A percentile compares a stretch with the other conserved stretches of the same genome.
These are phyloP conservation scores for Caenorhabditis becei DNA, from an alignment of 2,888 invertebrate genomes.

Conservation along the genomic window DNA sequence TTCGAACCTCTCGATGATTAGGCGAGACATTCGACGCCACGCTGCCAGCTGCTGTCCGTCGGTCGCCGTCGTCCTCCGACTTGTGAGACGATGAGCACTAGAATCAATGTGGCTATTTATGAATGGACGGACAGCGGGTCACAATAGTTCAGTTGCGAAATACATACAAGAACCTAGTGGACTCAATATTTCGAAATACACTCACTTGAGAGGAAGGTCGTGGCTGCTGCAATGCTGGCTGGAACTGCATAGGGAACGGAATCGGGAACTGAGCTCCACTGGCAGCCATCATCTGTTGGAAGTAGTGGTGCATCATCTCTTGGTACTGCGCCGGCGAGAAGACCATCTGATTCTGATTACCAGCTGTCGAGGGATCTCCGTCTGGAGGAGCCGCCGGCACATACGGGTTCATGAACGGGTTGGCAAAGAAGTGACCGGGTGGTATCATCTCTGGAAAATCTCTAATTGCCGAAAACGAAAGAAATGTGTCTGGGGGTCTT, in stretches of 20 bases:
- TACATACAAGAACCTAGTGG: background rate
- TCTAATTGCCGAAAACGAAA: background rate
- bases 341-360: constrained; percentile 41
- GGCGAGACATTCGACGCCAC: constrained; percentile 43
- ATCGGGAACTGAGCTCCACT: constrained; percentile 65
- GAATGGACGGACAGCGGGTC: background rate
- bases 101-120: constrained; percentile 4
- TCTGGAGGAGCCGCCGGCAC: constrained; percentile 52
- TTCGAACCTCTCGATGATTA: constrained; percentile 50
- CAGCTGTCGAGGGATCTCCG: constrained; percentile 4
- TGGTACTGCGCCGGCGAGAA: constrained; percentile 80
- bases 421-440: constrained; percentile 76
- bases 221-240: constrained; percentile 52
- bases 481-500: background rate
- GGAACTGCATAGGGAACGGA: constrained; percentile 70
- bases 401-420: constrained; percentile 80
- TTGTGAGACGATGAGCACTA: constrained; percentile 57
- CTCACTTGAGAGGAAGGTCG: constrained; percentile 61
- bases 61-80: constrained; percentile 49
- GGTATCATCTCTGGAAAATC: constrained; percentile 68
- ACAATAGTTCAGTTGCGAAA: constrained; percentile 27
- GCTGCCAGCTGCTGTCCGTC: constrained; percentile 59
- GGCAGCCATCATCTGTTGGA: constrained; percentile 76
- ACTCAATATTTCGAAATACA: background rate
- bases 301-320: constrained; percentile 81